These are phyloP conservation scores for Phataginus tricuspis DNA, from an alignment of 2,797 vertebrate genomes.

Conservation along the genomic window DNA sequence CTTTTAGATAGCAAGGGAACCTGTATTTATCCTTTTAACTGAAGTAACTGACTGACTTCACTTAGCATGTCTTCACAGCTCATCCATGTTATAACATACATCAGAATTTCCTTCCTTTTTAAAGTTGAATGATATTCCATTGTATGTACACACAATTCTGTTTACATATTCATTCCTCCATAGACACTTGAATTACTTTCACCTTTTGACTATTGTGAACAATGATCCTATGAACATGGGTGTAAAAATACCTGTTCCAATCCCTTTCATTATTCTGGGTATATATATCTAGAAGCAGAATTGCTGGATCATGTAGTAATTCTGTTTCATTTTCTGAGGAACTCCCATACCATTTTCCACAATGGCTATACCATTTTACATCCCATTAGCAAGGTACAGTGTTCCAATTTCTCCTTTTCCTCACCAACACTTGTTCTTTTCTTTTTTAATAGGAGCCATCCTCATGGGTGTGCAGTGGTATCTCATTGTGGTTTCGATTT, in stretches of 20 bases:
- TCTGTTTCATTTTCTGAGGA: neutral
- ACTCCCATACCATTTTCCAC: neutral
- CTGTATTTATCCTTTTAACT: neutral
- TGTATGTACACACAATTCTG: neutral
- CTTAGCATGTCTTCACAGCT: neutral
- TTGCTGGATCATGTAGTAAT: neutral
- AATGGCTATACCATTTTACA: neutral
- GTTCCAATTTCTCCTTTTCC: neutral
- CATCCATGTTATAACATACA: neutral
- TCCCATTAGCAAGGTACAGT: neutral
- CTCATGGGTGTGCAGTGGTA: neutral
- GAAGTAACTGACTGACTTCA: neutral
- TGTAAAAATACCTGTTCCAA: neutral
- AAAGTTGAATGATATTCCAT: neutral
- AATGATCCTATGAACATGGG: neutral
- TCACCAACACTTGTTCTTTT: neutral
- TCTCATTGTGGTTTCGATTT: neutral
- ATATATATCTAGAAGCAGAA: neutral
- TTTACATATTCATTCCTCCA: neutral
- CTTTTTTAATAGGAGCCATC: neutral
- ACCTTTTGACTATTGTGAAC: neutral
- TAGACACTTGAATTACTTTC: neutral
- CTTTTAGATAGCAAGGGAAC: no score
- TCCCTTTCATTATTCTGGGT: neutral
- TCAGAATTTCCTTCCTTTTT: neutral